Conservation (phyloP, 2,113 vertebrate species). For the Campylomormyrus tamandua region DNA sequence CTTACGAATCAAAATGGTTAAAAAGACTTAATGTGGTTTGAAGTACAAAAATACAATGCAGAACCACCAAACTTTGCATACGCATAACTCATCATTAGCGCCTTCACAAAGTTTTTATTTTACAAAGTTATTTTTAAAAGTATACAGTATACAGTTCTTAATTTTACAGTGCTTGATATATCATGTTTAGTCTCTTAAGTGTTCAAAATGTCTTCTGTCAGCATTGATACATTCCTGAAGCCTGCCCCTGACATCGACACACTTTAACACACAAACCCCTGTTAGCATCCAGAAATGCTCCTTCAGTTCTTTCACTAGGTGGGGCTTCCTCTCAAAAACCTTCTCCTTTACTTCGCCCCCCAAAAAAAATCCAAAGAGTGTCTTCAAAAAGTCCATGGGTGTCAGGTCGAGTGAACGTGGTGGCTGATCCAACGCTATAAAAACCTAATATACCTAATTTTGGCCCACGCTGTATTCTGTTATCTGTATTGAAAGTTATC, state of each 20-base stretch:
- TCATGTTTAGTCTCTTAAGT: not conserved
- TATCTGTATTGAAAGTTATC: not conserved
- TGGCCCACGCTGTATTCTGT: not conserved
- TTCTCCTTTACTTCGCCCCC: too few relatives aligned
- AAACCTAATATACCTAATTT: too few relatives aligned
- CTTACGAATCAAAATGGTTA: not conserved
- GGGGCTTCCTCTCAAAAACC: too few relatives aligned
- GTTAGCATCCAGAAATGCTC: too few relatives aligned
- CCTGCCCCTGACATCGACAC: too few relatives aligned
- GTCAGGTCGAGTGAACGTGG: too few relatives aligned
- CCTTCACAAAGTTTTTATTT: not conserved
- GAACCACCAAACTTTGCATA: not conserved
- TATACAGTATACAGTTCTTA: not conserved
- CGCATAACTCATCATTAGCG: not conserved
- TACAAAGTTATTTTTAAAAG: not conserved
- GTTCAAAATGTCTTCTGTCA: not conserved
- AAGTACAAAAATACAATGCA: not conserved
- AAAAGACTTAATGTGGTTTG: not conserved
- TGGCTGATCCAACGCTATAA: too few relatives aligned
- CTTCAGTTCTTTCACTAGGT: too few relatives aligned
- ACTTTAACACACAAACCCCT: too few relatives aligned
- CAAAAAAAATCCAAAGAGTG: too few relatives aligned
- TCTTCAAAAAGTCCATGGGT: too few relatives aligned
- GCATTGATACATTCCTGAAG: not conserved
- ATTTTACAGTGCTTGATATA: not conserved